Evolutionary conservation across 1,140 invertebrate species (phyloP).

Genomic region (Ruditapes philippinarum): DNA sequence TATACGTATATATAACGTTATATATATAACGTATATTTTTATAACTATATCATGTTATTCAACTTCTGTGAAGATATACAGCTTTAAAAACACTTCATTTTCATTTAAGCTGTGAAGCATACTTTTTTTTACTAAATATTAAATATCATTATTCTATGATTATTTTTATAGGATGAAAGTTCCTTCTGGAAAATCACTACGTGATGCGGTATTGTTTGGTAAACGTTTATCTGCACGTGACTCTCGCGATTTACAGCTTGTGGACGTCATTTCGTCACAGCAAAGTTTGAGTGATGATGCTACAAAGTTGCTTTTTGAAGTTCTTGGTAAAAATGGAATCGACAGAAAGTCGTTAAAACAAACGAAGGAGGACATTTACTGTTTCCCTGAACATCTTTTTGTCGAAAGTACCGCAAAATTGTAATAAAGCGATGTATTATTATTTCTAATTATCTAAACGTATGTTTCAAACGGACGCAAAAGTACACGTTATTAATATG

Average conservation of each 20-base stretch:
- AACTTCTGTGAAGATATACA: too few relatives aligned
- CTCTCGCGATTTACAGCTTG: not conserved
- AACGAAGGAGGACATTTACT: not conserved
- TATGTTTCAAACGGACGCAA: too few relatives aligned
- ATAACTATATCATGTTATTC: too few relatives aligned
- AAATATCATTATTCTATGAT: not conserved
- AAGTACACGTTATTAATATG: too few relatives aligned
- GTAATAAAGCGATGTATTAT: too few relatives aligned
- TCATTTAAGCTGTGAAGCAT: too few relatives aligned
- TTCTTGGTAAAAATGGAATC: not conserved
- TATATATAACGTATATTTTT: too few relatives aligned
- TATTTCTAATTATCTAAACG: too few relatives aligned
- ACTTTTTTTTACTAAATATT: too few relatives aligned
- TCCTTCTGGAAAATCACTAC: not conserved
- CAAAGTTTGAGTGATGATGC: not conserved
- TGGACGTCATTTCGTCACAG: not conserved
- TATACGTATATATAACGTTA: too few relatives aligned
- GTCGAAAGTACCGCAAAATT: not conserved
- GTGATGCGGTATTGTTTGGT: constrained; percentile 16
- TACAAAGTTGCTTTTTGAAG: not conserved
- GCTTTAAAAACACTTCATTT: too few relatives aligned
- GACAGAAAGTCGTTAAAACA: not conserved
- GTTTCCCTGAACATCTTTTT: not conserved
- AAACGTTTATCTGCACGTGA: not conserved
- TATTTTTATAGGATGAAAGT: not conserved